These are phyloP conservation scores for Actias luna DNA, from an alignment of 2,888 invertebrate species.

Conservation along the genomic window DNA sequence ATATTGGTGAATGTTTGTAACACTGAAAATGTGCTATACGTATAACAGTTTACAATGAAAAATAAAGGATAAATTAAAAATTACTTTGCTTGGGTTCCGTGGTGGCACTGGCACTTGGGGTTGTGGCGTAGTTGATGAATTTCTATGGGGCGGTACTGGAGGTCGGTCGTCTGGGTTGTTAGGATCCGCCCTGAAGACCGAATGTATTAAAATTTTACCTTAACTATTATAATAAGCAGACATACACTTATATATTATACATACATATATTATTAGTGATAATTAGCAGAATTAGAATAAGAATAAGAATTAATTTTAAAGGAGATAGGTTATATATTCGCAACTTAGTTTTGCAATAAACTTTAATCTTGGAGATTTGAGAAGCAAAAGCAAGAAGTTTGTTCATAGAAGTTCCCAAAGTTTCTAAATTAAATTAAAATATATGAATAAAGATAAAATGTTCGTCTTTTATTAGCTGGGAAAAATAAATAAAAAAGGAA, in stretches of 20 bases:
- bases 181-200: constrained; percentile 71
- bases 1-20: no score
- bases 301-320: background rate
- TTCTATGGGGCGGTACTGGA: constrained; percentile 94
- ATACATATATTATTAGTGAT: constrained; percentile 23
- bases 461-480: no score
- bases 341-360: no score
- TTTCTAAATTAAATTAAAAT: no score
- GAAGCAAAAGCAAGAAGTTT: no score
- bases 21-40: no score
- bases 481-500: background rate
- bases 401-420: no score
- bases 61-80: background rate
- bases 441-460: no score
- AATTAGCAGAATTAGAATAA: background rate
- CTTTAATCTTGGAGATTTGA: no score
- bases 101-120: constrained; percentile 63
- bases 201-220: constrained; percentile 61
- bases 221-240: constrained; percentile 46
- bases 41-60: background rate
- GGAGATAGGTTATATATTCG: background rate
- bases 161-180: constrained; percentile 84
- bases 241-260: constrained; percentile 33
- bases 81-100: constrained; percentile 74
- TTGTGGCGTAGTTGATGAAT: constrained; percentile 80